Evolutionary conservation across 2,888 invertebrate species (phyloP), one percentile per base, ranked within the genome.

Genomic region (Pristionchus maxplancki): DNA sequence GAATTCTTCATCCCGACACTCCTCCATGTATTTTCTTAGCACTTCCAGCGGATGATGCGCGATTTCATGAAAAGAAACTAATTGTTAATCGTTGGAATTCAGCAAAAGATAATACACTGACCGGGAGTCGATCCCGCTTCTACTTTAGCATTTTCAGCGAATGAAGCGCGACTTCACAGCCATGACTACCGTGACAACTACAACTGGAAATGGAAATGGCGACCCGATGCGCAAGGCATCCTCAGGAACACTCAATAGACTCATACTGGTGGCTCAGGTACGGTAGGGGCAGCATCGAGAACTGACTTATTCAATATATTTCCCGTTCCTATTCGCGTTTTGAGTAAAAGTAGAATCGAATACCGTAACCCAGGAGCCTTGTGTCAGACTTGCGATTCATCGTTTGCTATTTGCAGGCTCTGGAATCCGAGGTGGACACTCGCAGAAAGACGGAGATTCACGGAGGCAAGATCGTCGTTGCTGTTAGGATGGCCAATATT

Each of bases 391-490:
- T n/a, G n/a, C n/a, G n/a, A n/a, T n/a, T n/a, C n/a, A n/a, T n/a
- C 11, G 44, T 44, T 44, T 44, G 0, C 28, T 15, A 5, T n/a
- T 71, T 83, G 85, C 74, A 90, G 87, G 93, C 93, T 2, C 88
- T 94, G 11, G 94, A 94, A 86, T 90, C 91, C 15, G 94, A 94
- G 88, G 94, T 94, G 34, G 93, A 94, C 89, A 91, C 90, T n/a
- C 89, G 93, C 86, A 88, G 93, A 50, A 91, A 92, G 83, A 92
- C 91, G 89, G 93, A 93, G 64, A 90, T 94, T 44, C 93, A 92
- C 81, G 93, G 93, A 20, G 91, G 91, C 11, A 92, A 93, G 87
- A 93, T 94, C 84, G 92, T 93, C n/a, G 90, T 92, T 53, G 93
- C 93, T 9, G 91, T 94, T 13, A 88, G 94, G 48, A 93, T 93